phyloP scores from a whole-genome alignment of 2,797 vertebrate genomes.

The Anguilla megastoma region DNA sequence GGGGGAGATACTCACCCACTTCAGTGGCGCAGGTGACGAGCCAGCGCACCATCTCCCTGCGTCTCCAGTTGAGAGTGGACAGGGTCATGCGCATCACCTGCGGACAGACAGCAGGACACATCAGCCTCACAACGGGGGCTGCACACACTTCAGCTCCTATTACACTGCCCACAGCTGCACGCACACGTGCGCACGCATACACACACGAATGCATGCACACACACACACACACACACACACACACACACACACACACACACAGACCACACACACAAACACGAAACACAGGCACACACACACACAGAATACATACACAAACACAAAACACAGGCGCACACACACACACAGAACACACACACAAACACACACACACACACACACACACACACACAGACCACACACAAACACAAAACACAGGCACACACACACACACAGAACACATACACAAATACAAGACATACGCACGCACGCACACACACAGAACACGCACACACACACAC shows the following conservation, averaged over 20 bases:
- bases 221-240: neutral
- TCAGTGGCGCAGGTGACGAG: conserved; percentile 96
- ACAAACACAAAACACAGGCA: neutral
- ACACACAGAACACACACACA: neutral
- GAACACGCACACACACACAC: too few species aligned
- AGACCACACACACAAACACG: neutral
- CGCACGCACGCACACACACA: too few species aligned
- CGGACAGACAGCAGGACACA: conserved; percentile 31
- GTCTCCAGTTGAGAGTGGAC: conserved; percentile 96
- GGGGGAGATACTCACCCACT: conserved; percentile 83
- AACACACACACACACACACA: neutral
- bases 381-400: neutral
- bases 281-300: neutral
- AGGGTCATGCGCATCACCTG: conserved; percentile 99
- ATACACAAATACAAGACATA: too few species aligned
- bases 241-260: neutral
- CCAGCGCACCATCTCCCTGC: conserved; percentile 98
- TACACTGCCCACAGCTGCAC: neutral
- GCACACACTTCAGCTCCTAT: neutral
- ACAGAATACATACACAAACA: neutral
- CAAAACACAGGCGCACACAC: neutral
- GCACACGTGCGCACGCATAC: neutral
- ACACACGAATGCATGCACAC: neutral
- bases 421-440: neutral
- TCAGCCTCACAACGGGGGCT: neutral